Percentiles rank a stretch among this genome's conserved stretches.
Evolutionary conservation across 1,140 invertebrate species (phyloP).

Genomic region (Polyergus mexicanus): DNA sequence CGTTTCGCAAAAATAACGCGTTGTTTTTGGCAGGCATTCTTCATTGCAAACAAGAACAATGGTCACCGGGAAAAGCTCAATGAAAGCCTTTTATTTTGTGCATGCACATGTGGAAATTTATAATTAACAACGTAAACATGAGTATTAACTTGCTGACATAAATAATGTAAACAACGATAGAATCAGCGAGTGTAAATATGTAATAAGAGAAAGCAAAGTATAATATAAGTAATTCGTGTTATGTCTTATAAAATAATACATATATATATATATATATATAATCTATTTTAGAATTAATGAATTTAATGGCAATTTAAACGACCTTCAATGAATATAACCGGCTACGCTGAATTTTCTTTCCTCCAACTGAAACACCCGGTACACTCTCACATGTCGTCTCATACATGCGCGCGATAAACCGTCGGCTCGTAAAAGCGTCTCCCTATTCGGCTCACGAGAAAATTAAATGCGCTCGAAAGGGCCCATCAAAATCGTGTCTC

Average conservation of each 20-base stretch:
- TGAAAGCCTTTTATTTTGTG: slow-evolving; percentile 26
- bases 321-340: slow-evolving; percentile 17
- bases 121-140: slow-evolving; percentile 19
- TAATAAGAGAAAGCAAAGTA: not conserved
- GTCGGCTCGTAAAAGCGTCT: slow-evolving; percentile 50
- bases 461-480: slow-evolving; percentile 44
- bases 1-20: slow-evolving; percentile 28
- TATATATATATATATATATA: no score
- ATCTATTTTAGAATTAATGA: not conserved
- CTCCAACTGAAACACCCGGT: slow-evolving; percentile 21
- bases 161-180: not conserved
- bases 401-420: slow-evolving; percentile 37
- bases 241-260: not conserved
- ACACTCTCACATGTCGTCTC: slow-evolving; percentile 13
- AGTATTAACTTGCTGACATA: not conserved
- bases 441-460: slow-evolving; percentile 26
- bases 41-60: slow-evolving; percentile 15
- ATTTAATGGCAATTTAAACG: slow-evolving; percentile 40
- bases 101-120: slow-evolving; percentile 12
- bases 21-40: slow-evolving; percentile 39
- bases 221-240: not conserved
- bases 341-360: slow-evolving; percentile 15
- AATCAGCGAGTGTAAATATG: not conserved
- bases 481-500: slow-evolving; percentile 42
- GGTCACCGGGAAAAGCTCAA: slow-evolving; percentile 17